Evolutionary conservation across 2,113 vertebrate species (phyloP).

Genomic region (Microcebus griseorufus): DNA sequence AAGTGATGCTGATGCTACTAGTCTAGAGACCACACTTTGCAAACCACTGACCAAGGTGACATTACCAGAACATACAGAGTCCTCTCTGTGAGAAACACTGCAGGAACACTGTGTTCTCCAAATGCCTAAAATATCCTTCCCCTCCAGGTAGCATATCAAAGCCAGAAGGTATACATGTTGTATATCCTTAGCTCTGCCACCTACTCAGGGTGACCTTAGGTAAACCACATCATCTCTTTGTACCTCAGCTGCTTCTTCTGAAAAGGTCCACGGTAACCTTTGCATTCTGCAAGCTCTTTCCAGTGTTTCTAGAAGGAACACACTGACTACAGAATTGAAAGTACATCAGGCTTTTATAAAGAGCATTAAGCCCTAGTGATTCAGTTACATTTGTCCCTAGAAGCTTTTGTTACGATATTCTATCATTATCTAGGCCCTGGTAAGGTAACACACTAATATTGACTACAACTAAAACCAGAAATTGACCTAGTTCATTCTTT

Average conservation of each 20-base stretch:
- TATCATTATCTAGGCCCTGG: background rate
- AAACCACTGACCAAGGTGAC: background rate
- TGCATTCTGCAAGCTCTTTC: background rate
- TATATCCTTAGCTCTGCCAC: background rate
- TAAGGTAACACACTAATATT: background rate
- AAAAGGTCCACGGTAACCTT: fast-evolving
- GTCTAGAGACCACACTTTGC: background rate
- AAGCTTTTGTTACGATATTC: background rate
- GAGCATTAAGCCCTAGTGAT: background rate
- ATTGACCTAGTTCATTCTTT: background rate
- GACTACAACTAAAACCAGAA: background rate
- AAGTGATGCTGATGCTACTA: background rate
- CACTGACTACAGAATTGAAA: background rate
- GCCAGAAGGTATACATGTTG: background rate
- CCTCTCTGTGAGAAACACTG: background rate
- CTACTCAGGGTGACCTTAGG: background rate
- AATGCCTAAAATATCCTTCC: background rate
- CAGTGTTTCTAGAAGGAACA: background rate
- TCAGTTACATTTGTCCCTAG: background rate
- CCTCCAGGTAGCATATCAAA: background rate
- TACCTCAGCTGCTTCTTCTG: background rate
- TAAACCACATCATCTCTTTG: background rate
- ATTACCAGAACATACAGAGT: background rate
- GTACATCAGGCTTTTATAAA: background rate
- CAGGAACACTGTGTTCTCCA: background rate